These are phyloP conservation scores for Aphidius ervi DNA, from an alignment of 1,140 invertebrate species.

Conservation along the genomic window DNA sequence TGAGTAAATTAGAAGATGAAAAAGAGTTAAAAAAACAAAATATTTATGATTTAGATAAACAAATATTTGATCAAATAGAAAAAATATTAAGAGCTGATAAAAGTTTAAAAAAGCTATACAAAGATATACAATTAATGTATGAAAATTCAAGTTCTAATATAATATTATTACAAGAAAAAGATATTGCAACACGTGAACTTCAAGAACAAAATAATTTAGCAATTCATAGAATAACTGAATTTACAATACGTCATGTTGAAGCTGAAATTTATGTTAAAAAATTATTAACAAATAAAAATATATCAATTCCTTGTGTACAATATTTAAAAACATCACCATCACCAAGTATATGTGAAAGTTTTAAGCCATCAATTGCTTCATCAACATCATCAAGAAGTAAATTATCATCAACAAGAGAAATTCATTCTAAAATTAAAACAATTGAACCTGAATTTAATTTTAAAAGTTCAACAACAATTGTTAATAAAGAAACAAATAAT, in stretches of 20 bases:
- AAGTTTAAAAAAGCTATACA: constrained; percentile 37
- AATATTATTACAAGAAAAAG: constrained; percentile 44
- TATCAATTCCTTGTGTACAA: constrained; percentile 36
- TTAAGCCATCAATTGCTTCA: constrained; percentile 16
- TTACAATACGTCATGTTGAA: constrained; percentile 47
- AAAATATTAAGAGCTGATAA: constrained; percentile 43
- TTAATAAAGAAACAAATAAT: background rate
- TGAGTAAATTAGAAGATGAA: constrained; percentile 36
- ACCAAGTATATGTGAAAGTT: constrained; percentile 30
- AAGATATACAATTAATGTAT: constrained; percentile 39
- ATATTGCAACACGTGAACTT: constrained; percentile 40
- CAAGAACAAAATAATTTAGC: constrained; percentile 41
- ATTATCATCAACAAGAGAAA: constrained; percentile 32
- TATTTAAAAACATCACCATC: constrained; percentile 31
- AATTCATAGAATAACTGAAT: constrained; percentile 44
- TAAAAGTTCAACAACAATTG: background rate
- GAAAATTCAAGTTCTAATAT: constrained; percentile 30
- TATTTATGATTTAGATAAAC: constrained; percentile 35
- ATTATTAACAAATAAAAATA: constrained; percentile 36
- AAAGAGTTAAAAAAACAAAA: constrained; percentile 35
- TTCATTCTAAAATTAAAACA: constrained; percentile 32
- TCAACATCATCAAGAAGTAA: constrained; percentile 20
- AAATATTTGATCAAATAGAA: constrained; percentile 39
- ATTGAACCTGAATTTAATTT: constrained; percentile 25
- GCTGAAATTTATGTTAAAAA: constrained; percentile 47